Conservation (phyloP, 2,797 vertebrate genomes). For the Bradypus variegatus region DNA sequence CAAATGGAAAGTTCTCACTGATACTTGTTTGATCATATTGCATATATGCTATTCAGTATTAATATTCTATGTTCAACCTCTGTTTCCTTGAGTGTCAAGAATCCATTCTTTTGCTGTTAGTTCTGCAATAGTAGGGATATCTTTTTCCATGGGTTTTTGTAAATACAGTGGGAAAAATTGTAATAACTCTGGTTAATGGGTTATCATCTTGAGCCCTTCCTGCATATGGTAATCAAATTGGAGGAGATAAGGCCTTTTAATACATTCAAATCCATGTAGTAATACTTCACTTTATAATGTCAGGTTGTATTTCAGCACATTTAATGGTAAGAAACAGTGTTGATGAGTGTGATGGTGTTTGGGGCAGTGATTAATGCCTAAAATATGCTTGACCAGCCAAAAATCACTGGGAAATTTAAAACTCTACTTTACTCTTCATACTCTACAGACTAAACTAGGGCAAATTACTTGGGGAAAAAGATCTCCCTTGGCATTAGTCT, state of each 20-base stretch:
- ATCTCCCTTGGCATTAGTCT: background rate
- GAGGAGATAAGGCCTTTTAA: conserved; percentile 28
- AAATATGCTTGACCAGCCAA: conserved; percentile 4
- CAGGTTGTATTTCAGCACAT: conserved; percentile 26
- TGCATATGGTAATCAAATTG: conserved; percentile 1
- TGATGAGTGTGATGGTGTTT: background rate
- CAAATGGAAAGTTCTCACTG: background rate
- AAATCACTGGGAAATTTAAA: conserved; percentile 39
- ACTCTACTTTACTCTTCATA: conserved; percentile 4
- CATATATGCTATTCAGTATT: background rate
- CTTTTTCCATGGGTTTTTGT: conserved; percentile 12
- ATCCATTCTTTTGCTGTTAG: background rate
- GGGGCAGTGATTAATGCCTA: background rate
- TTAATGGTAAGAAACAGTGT: background rate
- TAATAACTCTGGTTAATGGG: conserved; percentile 29
- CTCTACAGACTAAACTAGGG: background rate
- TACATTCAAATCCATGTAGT: background rate
- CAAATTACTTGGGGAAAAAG: background rate
- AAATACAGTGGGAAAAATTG: conserved; percentile 39
- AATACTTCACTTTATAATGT: conserved; percentile 5
- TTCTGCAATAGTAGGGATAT: background rate
- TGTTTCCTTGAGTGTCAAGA: conserved; percentile 5
- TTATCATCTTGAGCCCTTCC: conserved; percentile 34
- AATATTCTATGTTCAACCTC: background rate
- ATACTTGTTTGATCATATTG: background rate